phyloP scores from a whole-genome alignment of 2,113 vertebrate genomes.

The Variabilichromis moorii region DNA sequence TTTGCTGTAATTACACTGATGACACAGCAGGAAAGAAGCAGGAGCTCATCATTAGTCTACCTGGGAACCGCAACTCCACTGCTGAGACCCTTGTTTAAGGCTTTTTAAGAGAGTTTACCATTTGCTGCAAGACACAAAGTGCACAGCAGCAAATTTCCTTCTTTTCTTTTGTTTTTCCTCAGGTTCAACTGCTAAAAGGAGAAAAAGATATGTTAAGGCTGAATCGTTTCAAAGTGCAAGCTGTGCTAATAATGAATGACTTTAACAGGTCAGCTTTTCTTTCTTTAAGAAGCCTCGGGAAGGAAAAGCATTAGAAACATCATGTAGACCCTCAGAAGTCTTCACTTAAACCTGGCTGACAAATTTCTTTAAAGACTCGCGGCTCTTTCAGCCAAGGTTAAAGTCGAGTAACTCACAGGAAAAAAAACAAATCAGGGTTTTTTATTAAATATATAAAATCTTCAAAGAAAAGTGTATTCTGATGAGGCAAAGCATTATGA shows the following conservation, averaged over 20 bases:
- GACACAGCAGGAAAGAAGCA: background rate
- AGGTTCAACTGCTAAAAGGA: background rate
- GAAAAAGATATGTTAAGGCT: background rate
- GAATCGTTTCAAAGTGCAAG: background rate
- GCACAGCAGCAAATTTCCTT: background rate
- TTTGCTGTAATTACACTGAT: conserved; percentile 45
- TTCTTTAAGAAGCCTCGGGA: background rate
- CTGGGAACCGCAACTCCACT: background rate
- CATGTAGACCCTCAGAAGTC: background rate
- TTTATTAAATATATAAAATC: background rate
- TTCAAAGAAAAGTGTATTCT: background rate
- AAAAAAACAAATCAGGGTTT: background rate
- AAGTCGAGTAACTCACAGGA: rapidly evolving
- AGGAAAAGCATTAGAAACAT: background rate
- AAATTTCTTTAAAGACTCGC: background rate
- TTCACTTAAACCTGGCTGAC: background rate
- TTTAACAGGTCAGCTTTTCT: background rate
- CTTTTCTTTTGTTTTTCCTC: background rate
- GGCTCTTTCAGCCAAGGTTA: background rate
- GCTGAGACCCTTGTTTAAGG: background rate
- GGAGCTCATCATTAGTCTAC: conserved; percentile 6
- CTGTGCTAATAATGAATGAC: background rate
- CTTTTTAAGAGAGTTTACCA: conserved; percentile 32
- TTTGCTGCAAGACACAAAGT: conserved; percentile 11
- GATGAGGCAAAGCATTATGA: background rate